phyloP scores from a whole-genome alignment of 2,888 invertebrate species.

The Sylvicola cinctus region DNA sequence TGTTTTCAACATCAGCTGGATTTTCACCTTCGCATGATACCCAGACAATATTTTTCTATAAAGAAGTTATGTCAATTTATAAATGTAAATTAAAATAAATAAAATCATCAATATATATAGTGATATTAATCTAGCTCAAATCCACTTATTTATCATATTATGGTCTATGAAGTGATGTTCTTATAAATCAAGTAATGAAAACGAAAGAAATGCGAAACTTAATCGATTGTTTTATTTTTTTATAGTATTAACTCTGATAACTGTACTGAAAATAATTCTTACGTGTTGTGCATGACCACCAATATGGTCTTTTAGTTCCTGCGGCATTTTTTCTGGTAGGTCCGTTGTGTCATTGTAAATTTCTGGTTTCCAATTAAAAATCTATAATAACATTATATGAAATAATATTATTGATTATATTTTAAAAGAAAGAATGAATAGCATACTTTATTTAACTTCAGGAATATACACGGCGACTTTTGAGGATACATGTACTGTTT shows the following conservation, averaged over 20 bases:
- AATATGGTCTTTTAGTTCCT: constrained; percentile 50
- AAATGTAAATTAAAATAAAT: too few species aligned
- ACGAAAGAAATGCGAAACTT: too few species aligned
- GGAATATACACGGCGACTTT: constrained; percentile 83
- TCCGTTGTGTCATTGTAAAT: constrained; percentile 51
- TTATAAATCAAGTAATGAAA: too few species aligned
- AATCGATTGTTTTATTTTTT: too few species aligned
- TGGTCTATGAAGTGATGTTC: too few species aligned
- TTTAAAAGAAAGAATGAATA: constrained; percentile 1
- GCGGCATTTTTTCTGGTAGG: constrained; percentile 54
- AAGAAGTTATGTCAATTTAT: too few species aligned
- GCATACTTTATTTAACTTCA: constrained; percentile 85
- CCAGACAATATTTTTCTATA: constrained; percentile 55
- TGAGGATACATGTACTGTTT: constrained; percentile 71
- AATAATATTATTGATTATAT: neutral
- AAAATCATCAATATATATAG: too few species aligned
- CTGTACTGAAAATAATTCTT: too few species aligned
- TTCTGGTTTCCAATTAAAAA: constrained; percentile 70
- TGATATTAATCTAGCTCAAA: too few species aligned
- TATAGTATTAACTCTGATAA: too few species aligned
- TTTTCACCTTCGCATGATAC: constrained; percentile 90
- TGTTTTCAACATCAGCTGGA: constrained; percentile 80
- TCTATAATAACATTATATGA: constrained; percentile 29
- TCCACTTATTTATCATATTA: too few species aligned
- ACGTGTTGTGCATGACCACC: too few species aligned